Evolutionary conservation across 2,888 invertebrate species (phyloP), one percentile per base, ranked within the genome.

Genomic region (Apoda limacodes): DNA sequence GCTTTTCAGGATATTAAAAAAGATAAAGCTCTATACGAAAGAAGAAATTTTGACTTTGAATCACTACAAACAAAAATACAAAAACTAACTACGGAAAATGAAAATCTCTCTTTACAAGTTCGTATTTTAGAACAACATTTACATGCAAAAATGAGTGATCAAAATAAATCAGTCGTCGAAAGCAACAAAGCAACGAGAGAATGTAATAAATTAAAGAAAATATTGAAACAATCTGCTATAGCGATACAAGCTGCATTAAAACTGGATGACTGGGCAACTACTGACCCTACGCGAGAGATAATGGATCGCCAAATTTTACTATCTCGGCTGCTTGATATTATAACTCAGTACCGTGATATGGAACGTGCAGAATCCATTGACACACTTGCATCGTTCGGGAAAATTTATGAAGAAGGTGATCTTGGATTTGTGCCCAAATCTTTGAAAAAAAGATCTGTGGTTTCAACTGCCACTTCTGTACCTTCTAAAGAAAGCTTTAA

Each of bases 371-470:
- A 69, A 36, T 78, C 80, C 9, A 45, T 59, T 33, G 67, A 68
- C 13, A 76, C 84, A 24, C 51, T 76, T 21, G 75, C 76, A 13
- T 84, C 85, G 1, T 51, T 83, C 13, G 71, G 66, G 2, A 80
- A 78, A 21, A 66, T 85, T 12, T 88, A 89, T 44, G 68, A 78
- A 27, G 82, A 83, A 40, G 88, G 88, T 7, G 87, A 87, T 55
- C 80, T 88, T 35, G 88, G 88, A 5, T 87, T 88, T 42, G 68
- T 88, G 38, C 87, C 87, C 0, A 85, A 84, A 47, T 45, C 57
- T 10, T 22, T 37, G 12, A 24, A 40, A 9, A 74, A 64, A 32
- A 69, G 60, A 37, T 46, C 63, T 1, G 26, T 42, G 4, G 13
- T 37, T 20, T 45, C 55, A 3, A 30, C 54, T 3, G 35, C 43